These are phyloP conservation scores for Globodera rostochiensis DNA, from an alignment of 1,140 invertebrate species.

Conservation along the genomic window DNA sequence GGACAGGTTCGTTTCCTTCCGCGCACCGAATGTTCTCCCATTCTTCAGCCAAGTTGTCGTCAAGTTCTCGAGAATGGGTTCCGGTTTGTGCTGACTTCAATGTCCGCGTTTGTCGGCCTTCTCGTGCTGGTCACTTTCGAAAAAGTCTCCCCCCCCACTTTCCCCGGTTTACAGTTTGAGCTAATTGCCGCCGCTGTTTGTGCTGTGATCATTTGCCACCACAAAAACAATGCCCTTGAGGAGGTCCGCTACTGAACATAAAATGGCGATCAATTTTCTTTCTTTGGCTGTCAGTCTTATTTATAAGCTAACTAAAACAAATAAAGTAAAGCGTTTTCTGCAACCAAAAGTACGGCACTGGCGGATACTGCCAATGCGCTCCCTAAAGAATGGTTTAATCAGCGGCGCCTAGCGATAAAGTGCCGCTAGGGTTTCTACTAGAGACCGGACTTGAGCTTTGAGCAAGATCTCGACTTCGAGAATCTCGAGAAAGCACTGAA, in stretches of 20 bases:
- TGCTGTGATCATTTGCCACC: constrained; percentile 5
- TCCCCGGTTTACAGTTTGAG: neutral
- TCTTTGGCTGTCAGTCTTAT: no score
- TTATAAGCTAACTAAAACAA: no score
- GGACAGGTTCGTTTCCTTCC: constrained; percentile 14
- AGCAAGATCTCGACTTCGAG: no score
- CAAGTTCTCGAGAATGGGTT: constrained; percentile 13
- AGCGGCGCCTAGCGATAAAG: no score
- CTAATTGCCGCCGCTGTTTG: neutral
- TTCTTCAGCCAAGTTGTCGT: constrained; percentile 23
- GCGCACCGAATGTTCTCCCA: constrained; percentile 10
- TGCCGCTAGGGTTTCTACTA: no score
- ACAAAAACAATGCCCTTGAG: neutral
- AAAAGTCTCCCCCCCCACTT: neutral
- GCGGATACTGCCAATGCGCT: no score
- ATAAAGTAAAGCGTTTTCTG: no score
- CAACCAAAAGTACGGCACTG: no score
- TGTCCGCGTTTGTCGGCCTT: neutral
- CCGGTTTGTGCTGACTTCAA: neutral
- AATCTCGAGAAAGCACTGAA: no score
- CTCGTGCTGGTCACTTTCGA: constrained; percentile 6
- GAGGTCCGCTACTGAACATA: neutral
- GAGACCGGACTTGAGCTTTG: no score
- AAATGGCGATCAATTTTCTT: no score
- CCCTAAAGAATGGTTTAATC: no score